Evolutionary conservation across 2,888 invertebrate genomes (phyloP).

Genomic region (Melangyna quadrimaculata): DNA sequence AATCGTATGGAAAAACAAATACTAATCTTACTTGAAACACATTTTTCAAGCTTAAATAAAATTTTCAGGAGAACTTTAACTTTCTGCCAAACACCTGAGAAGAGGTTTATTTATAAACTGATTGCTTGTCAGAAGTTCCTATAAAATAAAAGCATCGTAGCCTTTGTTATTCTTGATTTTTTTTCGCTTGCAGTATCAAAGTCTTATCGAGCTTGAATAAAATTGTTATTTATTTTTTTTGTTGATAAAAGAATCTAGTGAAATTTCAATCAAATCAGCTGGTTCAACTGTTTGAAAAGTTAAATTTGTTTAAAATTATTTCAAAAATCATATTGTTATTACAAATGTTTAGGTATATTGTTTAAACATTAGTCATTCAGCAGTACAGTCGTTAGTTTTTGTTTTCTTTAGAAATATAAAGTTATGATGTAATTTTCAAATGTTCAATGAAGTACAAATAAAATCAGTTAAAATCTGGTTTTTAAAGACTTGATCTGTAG

Average conservation of each 20-base stretch:
- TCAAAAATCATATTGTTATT: neutral
- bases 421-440: neutral
- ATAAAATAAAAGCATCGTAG: neutral
- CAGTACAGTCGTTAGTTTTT: neutral
- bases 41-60: neutral
- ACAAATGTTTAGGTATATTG: neutral
- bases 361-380: too few species aligned
- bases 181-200: neutral
- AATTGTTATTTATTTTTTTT: neutral
- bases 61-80: neutral
- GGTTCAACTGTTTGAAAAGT: neutral
- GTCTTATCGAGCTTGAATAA: neutral
- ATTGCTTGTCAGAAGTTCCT: neutral
- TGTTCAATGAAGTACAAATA: too few species aligned
- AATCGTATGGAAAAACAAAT: neutral
- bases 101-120: conserved; percentile 24
- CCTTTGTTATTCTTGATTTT: neutral
- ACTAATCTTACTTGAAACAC: conserved; percentile 25
- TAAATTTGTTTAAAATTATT: neutral
- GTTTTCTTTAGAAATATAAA: too few species aligned
- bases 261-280: neutral
- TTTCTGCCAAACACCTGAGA: neutral
- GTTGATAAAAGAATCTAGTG: neutral
- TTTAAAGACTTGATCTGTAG: too few species aligned
- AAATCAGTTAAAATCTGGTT: too few species aligned